Base-by-base conservation (phyloP, 2,113 vertebrate species). In the Chaetura pelagica region DNA sequence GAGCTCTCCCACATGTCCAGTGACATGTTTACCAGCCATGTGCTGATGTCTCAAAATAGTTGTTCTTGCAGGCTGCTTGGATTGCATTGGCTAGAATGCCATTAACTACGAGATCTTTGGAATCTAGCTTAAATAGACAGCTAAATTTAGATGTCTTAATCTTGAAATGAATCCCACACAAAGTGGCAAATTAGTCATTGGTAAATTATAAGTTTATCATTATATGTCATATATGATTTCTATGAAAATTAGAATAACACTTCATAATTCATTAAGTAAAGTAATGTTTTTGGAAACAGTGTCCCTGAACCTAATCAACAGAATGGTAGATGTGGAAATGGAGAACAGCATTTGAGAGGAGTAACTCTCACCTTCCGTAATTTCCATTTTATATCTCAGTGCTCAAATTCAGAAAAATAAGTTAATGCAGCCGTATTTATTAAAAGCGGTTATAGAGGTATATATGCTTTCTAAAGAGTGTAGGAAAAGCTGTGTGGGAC, bases 211-310 rank as follows among this genome's bases (percentile, higher is more conserved):
- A 57, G 26, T 91, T 91, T 89, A 38, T 91, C 42, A 85, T 90
- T 38, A 49, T 68, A n/a, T 32, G n/a, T 77, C 63, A 40, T 21
- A 5, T 9, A 75, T 90, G 21, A 83, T 75, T 87, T 81, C 18
- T 57, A 6, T 59, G 58, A 90, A 85, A 72, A 90, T 59, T 90
- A 63, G 57, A 85, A 75, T 63, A 85, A 46, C 79, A 75, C 75
- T 90, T 88, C 76, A 89, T 94, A 88, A 94, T 96, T 90, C 79
- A 90, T 85, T 92, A 87, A 90, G 44, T 64, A 34, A 85, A 59
- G 18, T 49, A 1, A 58, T 12, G 55, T 74, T 59, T 79, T 74
- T 42, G 1, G 6, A 44, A 68, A 48, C 38, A 48, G 24, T 12
- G 9, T 66, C 27, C 30, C 40, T 82, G 12, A 6, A 84, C 12